Evolutionary conservation across 2,797 vertebrate species (phyloP), one percentile per base, ranked within the genome.

Genomic region (Rachycentron canadum): DNA sequence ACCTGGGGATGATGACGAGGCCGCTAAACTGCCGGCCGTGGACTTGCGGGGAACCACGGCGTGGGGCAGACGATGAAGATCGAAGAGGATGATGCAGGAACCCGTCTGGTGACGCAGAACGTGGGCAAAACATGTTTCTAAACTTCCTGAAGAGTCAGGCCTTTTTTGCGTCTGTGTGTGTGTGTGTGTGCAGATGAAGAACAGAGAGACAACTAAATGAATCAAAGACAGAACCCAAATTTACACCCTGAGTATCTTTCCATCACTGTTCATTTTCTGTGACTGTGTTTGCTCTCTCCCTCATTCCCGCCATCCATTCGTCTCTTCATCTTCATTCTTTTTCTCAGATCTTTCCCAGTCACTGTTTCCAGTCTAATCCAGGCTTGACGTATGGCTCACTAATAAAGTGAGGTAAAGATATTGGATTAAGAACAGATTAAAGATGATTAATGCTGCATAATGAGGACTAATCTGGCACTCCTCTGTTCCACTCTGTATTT

Each of bases 391-490:
- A 78, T 72, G 76, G 81, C 85, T 87, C 72, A 73, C 90, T 93
- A 92, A 91, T 90, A 85, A 83, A 30, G 79, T 84, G 83, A 84
- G 76, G 84, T 92, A 89, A 86, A 91, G 72, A 91, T 89, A 91
- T 90, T 91, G 91, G 91, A 92, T 94, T 94, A 92, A 88, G 79
- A 83, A 76, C 86, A 92, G 92, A 94, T 94, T 93, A 93, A 85
- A 85, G 76, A 90, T 85, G 84, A 90, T 92, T 93, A 93, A 91
- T 84, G 81, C 82, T 41, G 82, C 85, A 91, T 93, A 93, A 92
- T 94, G 85, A 92, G 79, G 64, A 82, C 77, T 89, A 91, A 92
- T 90, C 86, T 89, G 74, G 26, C 13, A 19, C 80, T 84, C 60
- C 60, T 81, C 81, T 85, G 76, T 83, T 87, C 77, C 67, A 58